phyloP scores from a whole-genome alignment of 2,113 vertebrate genomes.

The Dasypus novemcinctus region DNA sequence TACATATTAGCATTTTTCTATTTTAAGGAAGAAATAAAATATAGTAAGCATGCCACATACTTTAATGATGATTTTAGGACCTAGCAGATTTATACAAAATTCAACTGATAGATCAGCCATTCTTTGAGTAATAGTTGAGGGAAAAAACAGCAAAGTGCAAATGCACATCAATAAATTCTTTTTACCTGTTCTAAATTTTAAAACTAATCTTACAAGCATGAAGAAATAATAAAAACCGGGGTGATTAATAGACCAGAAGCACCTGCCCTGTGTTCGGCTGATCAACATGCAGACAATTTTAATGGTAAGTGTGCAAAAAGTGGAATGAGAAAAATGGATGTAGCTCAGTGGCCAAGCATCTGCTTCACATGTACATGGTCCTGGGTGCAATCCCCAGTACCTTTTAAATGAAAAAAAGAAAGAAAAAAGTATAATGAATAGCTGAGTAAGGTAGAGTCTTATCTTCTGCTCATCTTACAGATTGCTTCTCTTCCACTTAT shows the following conservation, averaged over 20 bases:
- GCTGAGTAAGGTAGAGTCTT: neutral
- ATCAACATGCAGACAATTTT: neutral
- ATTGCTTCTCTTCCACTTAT: neutral
- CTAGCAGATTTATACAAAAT: conserved; percentile 62
- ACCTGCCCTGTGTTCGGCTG: conserved; percentile 56
- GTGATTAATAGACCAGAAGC: conserved; percentile 64
- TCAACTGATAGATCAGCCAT: conserved; percentile 55
- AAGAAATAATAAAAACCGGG: conserved; percentile 45
- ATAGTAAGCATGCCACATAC: conserved; percentile 63
- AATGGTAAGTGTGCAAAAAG: neutral
- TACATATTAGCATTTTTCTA: conserved; percentile 40
- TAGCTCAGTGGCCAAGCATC: too few species aligned
- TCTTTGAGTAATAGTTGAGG: conserved; percentile 72
- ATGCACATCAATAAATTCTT: conserved; percentile 71
- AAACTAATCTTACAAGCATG: conserved; percentile 76
- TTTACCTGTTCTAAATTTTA: conserved; percentile 72
- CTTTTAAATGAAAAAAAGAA: too few species aligned
- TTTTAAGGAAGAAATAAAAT: conserved; percentile 67
- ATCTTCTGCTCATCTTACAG: neutral
- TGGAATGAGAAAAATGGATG: too few species aligned
- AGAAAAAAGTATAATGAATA: neutral
- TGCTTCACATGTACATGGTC: too few species aligned
- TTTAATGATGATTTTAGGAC: conserved; percentile 67
- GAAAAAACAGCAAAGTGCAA: conserved; percentile 73
- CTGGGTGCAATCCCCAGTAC: too few species aligned